Conservation (phyloP, 1,140 invertebrate species). For the Macrocentrus cingulum region DNA sequence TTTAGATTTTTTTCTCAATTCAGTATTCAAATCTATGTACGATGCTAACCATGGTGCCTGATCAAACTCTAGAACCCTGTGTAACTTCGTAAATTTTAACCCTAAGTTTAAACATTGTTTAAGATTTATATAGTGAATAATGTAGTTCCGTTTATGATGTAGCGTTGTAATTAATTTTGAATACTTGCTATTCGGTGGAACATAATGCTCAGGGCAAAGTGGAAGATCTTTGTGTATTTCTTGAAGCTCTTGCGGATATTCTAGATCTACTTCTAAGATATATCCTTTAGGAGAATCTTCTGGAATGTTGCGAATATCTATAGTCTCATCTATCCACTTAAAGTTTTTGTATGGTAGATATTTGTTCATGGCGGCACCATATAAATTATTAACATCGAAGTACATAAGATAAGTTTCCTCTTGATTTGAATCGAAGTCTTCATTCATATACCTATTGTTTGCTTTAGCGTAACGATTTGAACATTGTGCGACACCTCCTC, state of each 20-base stretch:
- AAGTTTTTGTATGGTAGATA: conserved; percentile 51
- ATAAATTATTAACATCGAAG: conserved; percentile 37
- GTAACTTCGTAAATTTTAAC: conserved; percentile 27
- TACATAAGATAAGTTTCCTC: conserved; percentile 44
- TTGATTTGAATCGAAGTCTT: conserved; percentile 47
- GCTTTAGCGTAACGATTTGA: conserved; percentile 50
- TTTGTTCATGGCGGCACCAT: conserved; percentile 53
- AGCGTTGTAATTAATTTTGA: conserved; percentile 48
- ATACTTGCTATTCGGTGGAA: conserved; percentile 31
- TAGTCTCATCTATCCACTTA: conserved; percentile 46
- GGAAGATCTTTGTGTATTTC: conserved; percentile 44
- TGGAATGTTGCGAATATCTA: conserved; percentile 37
- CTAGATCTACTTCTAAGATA: conserved; percentile 52
- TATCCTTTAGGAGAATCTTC: conserved; percentile 53
- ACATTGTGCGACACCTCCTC: conserved; percentile 44
- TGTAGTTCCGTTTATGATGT: conserved; percentile 13
- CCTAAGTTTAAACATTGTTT: conserved; percentile 49
- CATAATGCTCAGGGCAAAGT: conserved; percentile 40
- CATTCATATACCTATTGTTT: conserved; percentile 53
- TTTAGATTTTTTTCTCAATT: conserved; percentile 30
- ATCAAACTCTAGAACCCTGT: conserved; percentile 58
- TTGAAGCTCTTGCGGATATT: conserved; percentile 32
- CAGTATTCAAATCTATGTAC: conserved; percentile 38
- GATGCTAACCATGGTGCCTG: conserved; percentile 52
- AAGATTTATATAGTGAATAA: conserved; percentile 32